Evolutionary conservation across 2,113 vertebrate species (phyloP).

Genomic region (Lasiurus cinereus): DNA sequence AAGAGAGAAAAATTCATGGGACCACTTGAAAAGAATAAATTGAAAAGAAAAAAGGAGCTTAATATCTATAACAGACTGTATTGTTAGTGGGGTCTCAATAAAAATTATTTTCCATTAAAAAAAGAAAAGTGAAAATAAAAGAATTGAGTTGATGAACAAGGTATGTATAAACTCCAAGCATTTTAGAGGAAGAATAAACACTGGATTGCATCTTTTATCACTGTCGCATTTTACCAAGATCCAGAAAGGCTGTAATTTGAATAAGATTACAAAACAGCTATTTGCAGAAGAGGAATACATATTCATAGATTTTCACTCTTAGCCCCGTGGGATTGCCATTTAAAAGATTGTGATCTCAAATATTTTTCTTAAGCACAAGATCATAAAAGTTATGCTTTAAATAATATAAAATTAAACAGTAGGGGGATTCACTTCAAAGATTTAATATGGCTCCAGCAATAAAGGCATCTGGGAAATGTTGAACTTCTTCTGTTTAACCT

Average conservation of each 20-base stretch:
- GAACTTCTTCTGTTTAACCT: neutral
- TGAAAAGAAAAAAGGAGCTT: constrained; percentile 94
- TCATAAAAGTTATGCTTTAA: neutral
- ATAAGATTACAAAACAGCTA: neutral
- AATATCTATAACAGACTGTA: neutral
- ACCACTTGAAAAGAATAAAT: constrained; percentile 96
- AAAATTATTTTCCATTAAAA: constrained; percentile 67
- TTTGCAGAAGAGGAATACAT: neutral
- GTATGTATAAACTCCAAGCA: neutral
- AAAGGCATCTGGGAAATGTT: neutral
- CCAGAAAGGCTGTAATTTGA: neutral
- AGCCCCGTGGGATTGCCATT: neutral
- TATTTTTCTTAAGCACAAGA: neutral
- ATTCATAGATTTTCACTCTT: neutral
- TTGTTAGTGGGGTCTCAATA: constrained; percentile 59
- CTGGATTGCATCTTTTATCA: neutral
- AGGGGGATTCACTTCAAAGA: neutral
- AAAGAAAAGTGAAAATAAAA: neutral
- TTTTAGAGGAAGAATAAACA: neutral
- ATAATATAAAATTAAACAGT: neutral
- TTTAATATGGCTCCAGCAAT: neutral
- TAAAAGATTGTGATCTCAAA: neutral
- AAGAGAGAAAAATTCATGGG: constrained; percentile 99
- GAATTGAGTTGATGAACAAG: neutral
- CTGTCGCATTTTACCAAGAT: neutral